Evolutionary conservation across 1,140 invertebrate species (phyloP).

Genomic region (Heliconius melpomene): DNA sequence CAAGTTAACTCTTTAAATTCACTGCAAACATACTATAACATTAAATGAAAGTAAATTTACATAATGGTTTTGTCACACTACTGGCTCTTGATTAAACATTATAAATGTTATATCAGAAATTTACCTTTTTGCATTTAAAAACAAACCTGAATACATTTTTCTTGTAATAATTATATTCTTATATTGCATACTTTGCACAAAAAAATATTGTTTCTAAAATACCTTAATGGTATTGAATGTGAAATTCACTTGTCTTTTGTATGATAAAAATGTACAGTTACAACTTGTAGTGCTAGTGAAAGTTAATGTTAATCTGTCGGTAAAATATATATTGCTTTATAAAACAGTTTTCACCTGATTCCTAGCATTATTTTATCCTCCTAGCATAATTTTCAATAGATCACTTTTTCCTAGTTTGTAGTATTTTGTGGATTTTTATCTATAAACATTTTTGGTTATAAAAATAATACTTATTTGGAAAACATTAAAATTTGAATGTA

Average conservation of each 20-base stretch:
- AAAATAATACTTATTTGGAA: too few species aligned
- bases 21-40: background rate
- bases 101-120: slow-evolving; percentile 22
- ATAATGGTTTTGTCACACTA: slow-evolving; percentile 25
- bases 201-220: background rate
- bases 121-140: slow-evolving; percentile 4
- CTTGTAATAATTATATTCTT: background rate
- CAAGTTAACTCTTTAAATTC: background rate
- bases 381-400: too few species aligned
- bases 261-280: background rate
- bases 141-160: background rate
- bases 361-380: background rate
- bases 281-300: background rate
- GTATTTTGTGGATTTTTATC: too few species aligned
- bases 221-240: background rate
- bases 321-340: background rate
- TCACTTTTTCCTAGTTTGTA: too few species aligned
- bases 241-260: background rate
- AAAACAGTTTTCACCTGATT: background rate
- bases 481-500: too few species aligned
- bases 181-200: background rate
- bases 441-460: too few species aligned
- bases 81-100: slow-evolving; percentile 19
- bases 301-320: background rate
- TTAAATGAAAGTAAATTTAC: slow-evolving; percentile 30